A percentile compares a stretch with the other conserved stretches of the same genome.
Conservation (phyloP, 2,888 invertebrate species). For the Patella pellucida region DNA sequence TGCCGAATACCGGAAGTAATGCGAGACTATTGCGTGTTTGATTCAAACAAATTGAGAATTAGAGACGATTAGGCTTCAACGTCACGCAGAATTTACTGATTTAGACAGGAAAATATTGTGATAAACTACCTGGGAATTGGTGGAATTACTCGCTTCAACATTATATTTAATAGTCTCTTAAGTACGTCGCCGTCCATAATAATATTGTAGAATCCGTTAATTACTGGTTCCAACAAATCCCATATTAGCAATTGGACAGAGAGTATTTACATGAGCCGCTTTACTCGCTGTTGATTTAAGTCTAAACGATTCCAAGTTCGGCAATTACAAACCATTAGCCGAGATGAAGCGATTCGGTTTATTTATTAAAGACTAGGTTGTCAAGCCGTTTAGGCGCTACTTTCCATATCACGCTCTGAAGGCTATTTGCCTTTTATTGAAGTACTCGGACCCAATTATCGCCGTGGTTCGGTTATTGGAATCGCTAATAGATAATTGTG, state of each 20-base stretch:
- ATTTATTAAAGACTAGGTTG: neutral
- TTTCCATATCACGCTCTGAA: too few species aligned
- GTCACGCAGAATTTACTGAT: neutral
- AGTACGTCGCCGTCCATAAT: neutral
- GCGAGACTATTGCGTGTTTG: conserved; percentile 8
- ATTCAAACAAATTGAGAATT: conserved; percentile 11
- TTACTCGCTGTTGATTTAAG: neutral
- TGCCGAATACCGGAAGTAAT: conserved; percentile 1
- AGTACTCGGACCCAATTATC: too few species aligned
- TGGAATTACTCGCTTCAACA: neutral
- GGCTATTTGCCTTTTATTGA: too few species aligned
- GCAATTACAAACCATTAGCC: neutral
- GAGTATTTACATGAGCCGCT: neutral
- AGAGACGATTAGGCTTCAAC: conserved; percentile 7
- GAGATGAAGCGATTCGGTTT: neutral
- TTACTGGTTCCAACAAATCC: neutral
- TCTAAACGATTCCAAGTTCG: neutral
- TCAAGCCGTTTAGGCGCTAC: too few species aligned
- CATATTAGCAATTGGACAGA: neutral
- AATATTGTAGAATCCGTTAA: neutral
- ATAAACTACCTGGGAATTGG: neutral
- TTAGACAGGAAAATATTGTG: conserved; percentile 11
- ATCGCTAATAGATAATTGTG: neutral
- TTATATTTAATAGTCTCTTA: neutral
- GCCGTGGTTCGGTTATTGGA: too few species aligned